A percentile compares a stretch with the other conserved stretches of the same genome.
phyloP scores from a whole-genome alignment of 1,140 invertebrate genomes.

The Rhagoletis pomonella region DNA sequence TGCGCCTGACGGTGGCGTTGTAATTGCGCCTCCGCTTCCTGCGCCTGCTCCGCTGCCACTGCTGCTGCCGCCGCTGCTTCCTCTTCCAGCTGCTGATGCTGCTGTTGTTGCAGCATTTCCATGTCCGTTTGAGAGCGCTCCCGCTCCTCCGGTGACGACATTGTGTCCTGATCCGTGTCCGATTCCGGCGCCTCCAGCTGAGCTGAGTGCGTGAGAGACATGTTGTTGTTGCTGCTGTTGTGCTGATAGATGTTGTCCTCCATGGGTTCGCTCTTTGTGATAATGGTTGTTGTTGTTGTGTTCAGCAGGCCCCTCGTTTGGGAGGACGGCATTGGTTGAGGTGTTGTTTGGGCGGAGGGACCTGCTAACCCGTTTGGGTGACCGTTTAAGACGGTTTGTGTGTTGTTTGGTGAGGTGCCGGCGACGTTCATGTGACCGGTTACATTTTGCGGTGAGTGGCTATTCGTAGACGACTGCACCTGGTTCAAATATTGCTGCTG shows the following conservation, averaged over 20 bases:
- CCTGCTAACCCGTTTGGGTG: constrained; percentile 94
- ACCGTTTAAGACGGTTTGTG: constrained; percentile 77
- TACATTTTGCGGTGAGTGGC: constrained; percentile 69
- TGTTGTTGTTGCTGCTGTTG: constrained; percentile 59
- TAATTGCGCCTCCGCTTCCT: constrained; percentile 31
- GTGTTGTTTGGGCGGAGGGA: constrained; percentile 78
- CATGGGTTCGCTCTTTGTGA: constrained; percentile 58
- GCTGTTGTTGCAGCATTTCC: constrained; percentile 61
- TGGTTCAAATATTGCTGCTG: constrained; percentile 65
- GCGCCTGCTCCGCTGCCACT: constrained; percentile 61
- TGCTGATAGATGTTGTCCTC: constrained; percentile 58
- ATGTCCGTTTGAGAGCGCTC: constrained; percentile 62
- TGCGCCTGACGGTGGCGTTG: neutral
- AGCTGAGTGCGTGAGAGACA: neutral
- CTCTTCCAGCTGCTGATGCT: constrained; percentile 58
- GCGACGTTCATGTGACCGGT: constrained; percentile 55
- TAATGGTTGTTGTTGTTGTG: constrained; percentile 75
- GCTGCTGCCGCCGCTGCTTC: constrained; percentile 61
- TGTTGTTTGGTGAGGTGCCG: constrained; percentile 59
- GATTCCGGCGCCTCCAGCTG: constrained; percentile 1
- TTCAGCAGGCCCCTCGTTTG: constrained; percentile 90
- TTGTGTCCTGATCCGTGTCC: neutral
- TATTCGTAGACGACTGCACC: constrained; percentile 73
- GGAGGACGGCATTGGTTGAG: constrained; percentile 76
- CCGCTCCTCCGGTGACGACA: neutral